phyloP scores from a whole-genome alignment of 2,113 vertebrate species.

The Chaetura pelagica region DNA sequence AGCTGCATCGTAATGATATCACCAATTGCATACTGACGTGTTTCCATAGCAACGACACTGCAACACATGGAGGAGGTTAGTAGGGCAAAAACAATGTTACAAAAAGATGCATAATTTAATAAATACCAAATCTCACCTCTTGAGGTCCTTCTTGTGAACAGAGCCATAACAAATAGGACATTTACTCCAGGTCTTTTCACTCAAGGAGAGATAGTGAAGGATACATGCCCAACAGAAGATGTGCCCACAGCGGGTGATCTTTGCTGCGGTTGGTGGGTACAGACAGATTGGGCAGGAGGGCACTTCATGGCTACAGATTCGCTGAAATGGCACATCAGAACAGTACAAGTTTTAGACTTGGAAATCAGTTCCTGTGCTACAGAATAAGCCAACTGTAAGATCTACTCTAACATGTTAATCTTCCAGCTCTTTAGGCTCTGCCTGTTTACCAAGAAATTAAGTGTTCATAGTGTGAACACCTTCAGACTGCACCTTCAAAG shows the following conservation, averaged over 20 bases:
- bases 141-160: constrained; percentile 91
- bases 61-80: not conserved
- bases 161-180: constrained; percentile 97
- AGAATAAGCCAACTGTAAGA: not conserved
- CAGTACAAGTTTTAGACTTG: not conserved
- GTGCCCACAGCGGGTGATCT: constrained; percentile 96
- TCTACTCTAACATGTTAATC: not conserved
- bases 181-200: constrained; percentile 95
- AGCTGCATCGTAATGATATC: constrained; percentile 94
- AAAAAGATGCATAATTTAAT: not conserved
- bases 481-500: not conserved
- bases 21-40: constrained; percentile 88
- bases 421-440: not conserved
- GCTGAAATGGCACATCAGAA: constrained; percentile 71
- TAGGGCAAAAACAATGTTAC: not conserved
- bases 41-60: constrained; percentile 96
- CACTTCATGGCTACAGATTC: constrained; percentile 98
- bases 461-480: not conserved
- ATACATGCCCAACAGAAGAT: constrained; percentile 99
- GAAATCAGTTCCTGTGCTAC: not conserved
- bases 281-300: constrained; percentile 98
- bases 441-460: not conserved
- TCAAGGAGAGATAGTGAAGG: constrained; percentile 94
- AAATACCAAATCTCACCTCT: constrained; percentile 81
- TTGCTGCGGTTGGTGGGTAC: constrained; percentile 93